Percentiles rank a stretch among this genome's conserved stretches.
Conservation (phyloP, 2,113 vertebrate genomes). For the Felis chaus region DNA sequence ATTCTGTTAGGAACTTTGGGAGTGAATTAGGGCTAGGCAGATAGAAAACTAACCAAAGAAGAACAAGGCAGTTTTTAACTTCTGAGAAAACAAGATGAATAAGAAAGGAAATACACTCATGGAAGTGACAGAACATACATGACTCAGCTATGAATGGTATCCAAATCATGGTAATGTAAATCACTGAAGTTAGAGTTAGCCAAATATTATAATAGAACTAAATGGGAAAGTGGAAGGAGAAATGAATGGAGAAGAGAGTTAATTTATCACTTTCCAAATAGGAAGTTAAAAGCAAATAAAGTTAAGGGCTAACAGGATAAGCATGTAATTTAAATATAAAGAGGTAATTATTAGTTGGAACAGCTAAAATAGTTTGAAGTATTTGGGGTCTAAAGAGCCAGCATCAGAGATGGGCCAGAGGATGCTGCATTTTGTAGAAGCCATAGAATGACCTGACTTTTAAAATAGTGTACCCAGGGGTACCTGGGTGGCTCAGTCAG, state of each 20-base stretch:
- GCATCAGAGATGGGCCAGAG: background rate
- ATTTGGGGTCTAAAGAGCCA: background rate
- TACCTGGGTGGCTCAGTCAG: too few relatives aligned
- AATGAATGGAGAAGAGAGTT: background rate
- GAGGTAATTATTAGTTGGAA: background rate
- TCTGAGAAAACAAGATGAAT: conserved; percentile 31
- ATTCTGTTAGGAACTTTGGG: background rate
- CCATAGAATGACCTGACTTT: background rate
- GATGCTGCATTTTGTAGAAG: background rate
- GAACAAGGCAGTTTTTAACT: background rate
- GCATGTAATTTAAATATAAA: background rate
- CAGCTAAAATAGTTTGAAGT: background rate
- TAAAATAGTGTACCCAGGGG: background rate
- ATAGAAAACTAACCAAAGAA: conserved; percentile 22
- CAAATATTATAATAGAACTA: conserved; percentile 34
- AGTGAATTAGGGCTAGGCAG: background rate
- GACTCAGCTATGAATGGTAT: conserved; percentile 18
- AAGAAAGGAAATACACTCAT: conserved; percentile 35
- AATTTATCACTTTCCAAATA: background rate
- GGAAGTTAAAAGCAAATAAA: conserved; percentile 41
- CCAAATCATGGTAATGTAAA: background rate
- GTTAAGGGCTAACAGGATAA: background rate
- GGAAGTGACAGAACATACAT: background rate
- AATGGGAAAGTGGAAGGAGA: conserved; percentile 13
- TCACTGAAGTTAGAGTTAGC: background rate